Conservation (phyloP, 2,113 vertebrate species). For the Malurus cyaneus region DNA sequence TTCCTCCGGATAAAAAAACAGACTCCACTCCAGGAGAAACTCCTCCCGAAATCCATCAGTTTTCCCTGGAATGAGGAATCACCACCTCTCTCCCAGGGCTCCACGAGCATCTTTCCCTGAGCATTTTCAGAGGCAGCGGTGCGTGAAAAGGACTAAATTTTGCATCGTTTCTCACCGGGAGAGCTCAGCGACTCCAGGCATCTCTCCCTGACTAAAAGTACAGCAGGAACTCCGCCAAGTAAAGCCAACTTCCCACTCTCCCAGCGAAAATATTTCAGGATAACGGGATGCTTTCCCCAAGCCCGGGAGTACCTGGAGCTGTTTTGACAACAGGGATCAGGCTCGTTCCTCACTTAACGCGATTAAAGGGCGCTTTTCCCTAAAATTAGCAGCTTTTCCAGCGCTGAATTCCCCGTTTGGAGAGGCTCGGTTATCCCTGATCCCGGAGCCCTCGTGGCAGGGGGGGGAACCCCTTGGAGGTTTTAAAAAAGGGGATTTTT, state of each 20-base stretch:
- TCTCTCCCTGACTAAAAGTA: not conserved
- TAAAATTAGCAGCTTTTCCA: not conserved
- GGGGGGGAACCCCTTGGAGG: not conserved
- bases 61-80: not conserved
- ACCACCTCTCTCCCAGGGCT: not conserved
- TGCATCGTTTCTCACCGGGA: not conserved
- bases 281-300: not conserved
- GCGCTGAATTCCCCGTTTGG: rapidly evolving
- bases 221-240: not conserved
- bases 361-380: not conserved
- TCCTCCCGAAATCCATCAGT: not conserved
- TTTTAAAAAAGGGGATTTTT: not conserved
- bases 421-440: rapidly evolving
- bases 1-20: rapidly evolving
- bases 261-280: rapidly evolving
- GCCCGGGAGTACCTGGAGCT: not conserved
- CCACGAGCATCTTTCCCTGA: not conserved
- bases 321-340: not conserved
- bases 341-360: not conserved
- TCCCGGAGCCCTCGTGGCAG: not conserved
- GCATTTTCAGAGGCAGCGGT: not conserved
- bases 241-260: not conserved
- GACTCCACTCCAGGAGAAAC: not conserved
- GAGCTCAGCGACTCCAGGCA: not conserved
- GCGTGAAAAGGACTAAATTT: not conserved